Percentiles rank a stretch among this genome's conserved stretches.
These are phyloP conservation scores for Nephrotoma appendiculata DNA, from an alignment of 2,888 invertebrate genomes.

Conservation along the genomic window DNA sequence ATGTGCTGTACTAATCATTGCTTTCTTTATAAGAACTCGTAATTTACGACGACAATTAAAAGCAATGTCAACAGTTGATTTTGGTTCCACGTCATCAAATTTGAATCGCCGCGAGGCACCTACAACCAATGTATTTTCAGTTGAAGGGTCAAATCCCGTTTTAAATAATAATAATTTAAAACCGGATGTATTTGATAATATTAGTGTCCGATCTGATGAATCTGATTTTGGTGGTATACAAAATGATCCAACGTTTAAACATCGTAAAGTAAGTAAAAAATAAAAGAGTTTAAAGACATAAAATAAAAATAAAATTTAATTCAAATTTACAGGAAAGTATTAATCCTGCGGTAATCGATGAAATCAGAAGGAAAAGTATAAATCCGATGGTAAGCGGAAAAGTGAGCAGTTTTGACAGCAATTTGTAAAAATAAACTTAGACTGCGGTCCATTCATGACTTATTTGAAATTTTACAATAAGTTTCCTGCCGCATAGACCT, in stretches of 20 bases:
- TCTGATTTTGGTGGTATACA: constrained; percentile 51
- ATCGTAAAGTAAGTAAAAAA: neutral
- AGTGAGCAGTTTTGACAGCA: neutral
- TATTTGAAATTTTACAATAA: no score
- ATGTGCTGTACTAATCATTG: constrained; percentile 36
- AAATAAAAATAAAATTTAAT: neutral
- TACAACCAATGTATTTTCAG: constrained; percentile 53
- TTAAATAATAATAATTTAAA: constrained; percentile 36
- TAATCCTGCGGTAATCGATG: constrained; percentile 5
- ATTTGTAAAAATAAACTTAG: neutral
- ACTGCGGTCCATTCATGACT: no score
- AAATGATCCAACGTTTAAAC: constrained; percentile 35
- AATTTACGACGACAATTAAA: constrained; percentile 42
- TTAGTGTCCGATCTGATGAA: constrained; percentile 34
- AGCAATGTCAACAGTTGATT: constrained; percentile 39
- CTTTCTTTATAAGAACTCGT: constrained; percentile 40
- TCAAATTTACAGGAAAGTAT: constrained; percentile 6
- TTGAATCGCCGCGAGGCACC: constrained; percentile 39
- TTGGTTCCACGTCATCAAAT: constrained; percentile 45
- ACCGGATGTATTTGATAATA: constrained; percentile 9
- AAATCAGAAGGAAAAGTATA: constrained; percentile 3
- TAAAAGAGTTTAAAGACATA: neutral
- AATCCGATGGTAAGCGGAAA: neutral
- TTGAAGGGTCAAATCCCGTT: constrained; percentile 56
- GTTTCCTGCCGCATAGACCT: no score